Conservation (phyloP, 2,113 vertebrate genomes). For the Mystacornis crossleyi region DNA sequence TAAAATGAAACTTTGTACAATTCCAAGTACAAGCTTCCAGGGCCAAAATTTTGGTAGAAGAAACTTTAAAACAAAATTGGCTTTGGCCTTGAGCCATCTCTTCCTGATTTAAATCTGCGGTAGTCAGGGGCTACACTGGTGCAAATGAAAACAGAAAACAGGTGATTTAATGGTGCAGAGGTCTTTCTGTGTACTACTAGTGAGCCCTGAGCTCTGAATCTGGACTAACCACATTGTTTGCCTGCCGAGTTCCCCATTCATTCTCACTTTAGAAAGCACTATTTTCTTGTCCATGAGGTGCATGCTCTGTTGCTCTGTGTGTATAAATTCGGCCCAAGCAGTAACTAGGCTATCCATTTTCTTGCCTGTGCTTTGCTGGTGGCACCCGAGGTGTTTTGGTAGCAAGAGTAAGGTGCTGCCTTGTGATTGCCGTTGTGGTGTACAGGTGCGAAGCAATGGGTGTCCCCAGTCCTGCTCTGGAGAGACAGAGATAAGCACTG, state of each 20-base stretch:
- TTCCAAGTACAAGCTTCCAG: not conserved
- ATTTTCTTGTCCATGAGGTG: not conserved
- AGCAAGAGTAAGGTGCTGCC: not conserved
- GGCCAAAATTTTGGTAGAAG: not conserved
- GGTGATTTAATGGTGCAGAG: not conserved
- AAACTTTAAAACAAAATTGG: not conserved
- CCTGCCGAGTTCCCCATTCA: not conserved
- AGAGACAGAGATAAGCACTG: not conserved
- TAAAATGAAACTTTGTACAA: slow-evolving; percentile 9
- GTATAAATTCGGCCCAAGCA: not conserved
- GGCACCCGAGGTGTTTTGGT: not conserved
- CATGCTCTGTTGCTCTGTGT: not conserved
- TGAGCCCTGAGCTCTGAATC: not conserved
- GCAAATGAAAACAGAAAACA: not conserved
- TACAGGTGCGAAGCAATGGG: not conserved
- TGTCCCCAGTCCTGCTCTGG: not conserved
- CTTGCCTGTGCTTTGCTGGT: not conserved
- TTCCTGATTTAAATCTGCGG: not conserved
- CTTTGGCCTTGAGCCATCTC: not conserved
- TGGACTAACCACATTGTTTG: not conserved
- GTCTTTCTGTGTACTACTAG: not conserved
- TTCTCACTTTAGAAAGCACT: not conserved
- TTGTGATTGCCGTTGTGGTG: not conserved
- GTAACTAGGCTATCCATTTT: not conserved
- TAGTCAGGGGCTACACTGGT: not conserved